Evolutionary conservation across 2,113 vertebrate genomes (phyloP), one percentile per base, ranked within the genome.

Genomic region (Boleophthalmus pectinirostris): DNA sequence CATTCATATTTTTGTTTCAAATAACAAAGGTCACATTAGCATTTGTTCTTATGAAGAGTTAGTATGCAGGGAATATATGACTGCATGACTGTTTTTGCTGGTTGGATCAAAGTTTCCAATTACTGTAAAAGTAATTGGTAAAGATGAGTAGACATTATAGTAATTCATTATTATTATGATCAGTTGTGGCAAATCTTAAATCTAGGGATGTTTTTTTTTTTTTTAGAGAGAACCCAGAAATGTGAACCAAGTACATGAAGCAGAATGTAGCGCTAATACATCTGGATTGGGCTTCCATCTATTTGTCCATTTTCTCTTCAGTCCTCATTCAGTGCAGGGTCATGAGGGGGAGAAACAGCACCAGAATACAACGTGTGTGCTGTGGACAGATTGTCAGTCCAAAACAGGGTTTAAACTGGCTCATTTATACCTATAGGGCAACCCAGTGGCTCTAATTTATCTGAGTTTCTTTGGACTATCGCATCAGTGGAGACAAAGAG

Each of bases 11-110:
- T 91, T 91, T 88, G 82, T 87, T 89, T 90, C 87, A 83, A 79
- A 86, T 88, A 88, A 82, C 85, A 93, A 93, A 93, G 91, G 91
- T 92, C 86, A 90, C 88, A 92, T 93, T 93, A 89, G 91, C 92
- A 93, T 93, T 87, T 70, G 77, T 80, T 88, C 90, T 91, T 88
- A 90, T 92, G 90, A 85, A 90, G 74, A 84, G 82, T 90, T 90
- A 74, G 82, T 86, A 87, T 87, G 73, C 87, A 70, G 70, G 61
- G 74, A 86, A 74, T 74, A 78, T 70, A 79, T 70, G 68, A 8
- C 74, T 60, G 57, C 11, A 15, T 3, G 1, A 43, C 38, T 43
- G 38, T 43, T 43, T 43, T 43, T 65, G 67, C 29, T 66, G 73
- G 43, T 83, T 47, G 46, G 46, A 47, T 15, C 3, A 15, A 14